Evolutionary conservation across 1,140 invertebrate species (phyloP).

Genomic region (Neodiprion lecontei): DNA sequence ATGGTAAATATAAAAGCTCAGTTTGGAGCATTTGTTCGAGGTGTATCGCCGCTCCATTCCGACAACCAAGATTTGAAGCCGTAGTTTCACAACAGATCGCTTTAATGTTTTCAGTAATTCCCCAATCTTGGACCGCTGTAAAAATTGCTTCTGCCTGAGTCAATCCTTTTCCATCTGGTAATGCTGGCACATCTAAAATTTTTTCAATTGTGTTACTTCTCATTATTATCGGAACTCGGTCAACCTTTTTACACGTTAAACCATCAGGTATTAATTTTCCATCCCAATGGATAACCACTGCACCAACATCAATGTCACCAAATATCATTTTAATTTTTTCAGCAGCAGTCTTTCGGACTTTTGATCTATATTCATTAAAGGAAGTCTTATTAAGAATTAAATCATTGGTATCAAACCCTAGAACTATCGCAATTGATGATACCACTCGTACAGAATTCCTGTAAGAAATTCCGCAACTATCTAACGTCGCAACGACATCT

Average conservation of each 20-base stretch:
- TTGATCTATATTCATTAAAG: constrained; percentile 28
- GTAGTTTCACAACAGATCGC: not conserved
- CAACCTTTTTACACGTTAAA: constrained; percentile 15
- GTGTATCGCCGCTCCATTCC: constrained; percentile 2
- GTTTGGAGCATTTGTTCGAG: constrained; percentile 24
- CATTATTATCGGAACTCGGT: constrained; percentile 22
- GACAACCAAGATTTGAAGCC: not conserved
- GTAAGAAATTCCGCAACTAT: constrained; percentile 33
- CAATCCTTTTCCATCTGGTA: constrained; percentile 12
- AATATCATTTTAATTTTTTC: constrained; percentile 26
- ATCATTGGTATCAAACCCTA: constrained; percentile 25
- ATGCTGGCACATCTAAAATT: constrained; percentile 18
- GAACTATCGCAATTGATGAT: constrained; percentile 26
- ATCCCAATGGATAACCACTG: constrained; percentile 30
- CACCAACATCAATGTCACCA: constrained; percentile 20
- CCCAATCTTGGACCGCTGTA: constrained; percentile 12
- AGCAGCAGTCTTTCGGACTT: constrained; percentile 22
- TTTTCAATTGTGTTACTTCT: constrained; percentile 18
- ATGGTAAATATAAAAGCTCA: constrained; percentile 25
- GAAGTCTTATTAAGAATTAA: constrained; percentile 36
- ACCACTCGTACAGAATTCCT: constrained; percentile 33
- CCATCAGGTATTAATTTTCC: constrained; percentile 31
- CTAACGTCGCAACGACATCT: constrained; percentile 33
- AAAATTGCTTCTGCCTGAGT: constrained; percentile 18
- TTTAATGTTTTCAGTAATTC: not conserved